These are phyloP conservation scores for Criorhina ranunculi DNA, from an alignment of 2,888 invertebrate species.

Conservation along the genomic window DNA sequence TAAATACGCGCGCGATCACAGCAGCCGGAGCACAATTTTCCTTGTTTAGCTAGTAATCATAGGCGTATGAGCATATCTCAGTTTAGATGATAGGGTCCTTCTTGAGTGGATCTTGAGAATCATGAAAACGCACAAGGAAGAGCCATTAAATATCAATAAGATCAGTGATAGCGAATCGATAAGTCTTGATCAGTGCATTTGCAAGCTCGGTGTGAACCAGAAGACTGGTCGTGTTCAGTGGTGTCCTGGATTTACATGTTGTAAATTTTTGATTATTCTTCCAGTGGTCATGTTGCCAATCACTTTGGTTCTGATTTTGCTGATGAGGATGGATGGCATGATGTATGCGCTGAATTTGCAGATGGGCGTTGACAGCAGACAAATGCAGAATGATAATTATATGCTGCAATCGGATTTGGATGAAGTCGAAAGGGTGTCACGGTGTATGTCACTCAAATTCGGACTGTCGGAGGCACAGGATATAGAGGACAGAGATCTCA, in stretches of 20 bases:
- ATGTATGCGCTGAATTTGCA: slow-evolving; percentile 80
- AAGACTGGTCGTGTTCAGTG: slow-evolving; percentile 84
- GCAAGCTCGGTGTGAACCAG: slow-evolving; percentile 82
- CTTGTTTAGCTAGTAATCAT: slow-evolving; percentile 17
- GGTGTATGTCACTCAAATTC: slow-evolving; percentile 81
- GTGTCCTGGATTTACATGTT: slow-evolving; percentile 84
- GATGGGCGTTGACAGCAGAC: slow-evolving; percentile 66
- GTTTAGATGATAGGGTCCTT: slow-evolving; percentile 32
- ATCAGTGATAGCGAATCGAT: slow-evolving; percentile 72
- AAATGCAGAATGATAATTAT: slow-evolving; percentile 45
- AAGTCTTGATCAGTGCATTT: slow-evolving; percentile 71
- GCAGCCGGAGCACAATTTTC: slow-evolving; percentile 74
- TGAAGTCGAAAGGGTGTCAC: slow-evolving; percentile 79
- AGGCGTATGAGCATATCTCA: background rate
- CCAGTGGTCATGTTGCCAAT: slow-evolving; percentile 84
- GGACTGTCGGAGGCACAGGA: slow-evolving; percentile 82
- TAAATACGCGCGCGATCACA: slow-evolving; percentile 81
- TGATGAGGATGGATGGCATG: slow-evolving; percentile 83
- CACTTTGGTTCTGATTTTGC: slow-evolving; percentile 81
- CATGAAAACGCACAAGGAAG: slow-evolving; percentile 47
- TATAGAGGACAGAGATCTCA: slow-evolving; percentile 86
- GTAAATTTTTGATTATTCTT: slow-evolving; percentile 83
- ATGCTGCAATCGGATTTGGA: slow-evolving; percentile 69
- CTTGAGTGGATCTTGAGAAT: background rate
- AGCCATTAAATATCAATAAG: slow-evolving; percentile 72